phyloP scores from a whole-genome alignment of 2,888 invertebrate genomes.

The Stenoptilia bipunctidactyla region DNA sequence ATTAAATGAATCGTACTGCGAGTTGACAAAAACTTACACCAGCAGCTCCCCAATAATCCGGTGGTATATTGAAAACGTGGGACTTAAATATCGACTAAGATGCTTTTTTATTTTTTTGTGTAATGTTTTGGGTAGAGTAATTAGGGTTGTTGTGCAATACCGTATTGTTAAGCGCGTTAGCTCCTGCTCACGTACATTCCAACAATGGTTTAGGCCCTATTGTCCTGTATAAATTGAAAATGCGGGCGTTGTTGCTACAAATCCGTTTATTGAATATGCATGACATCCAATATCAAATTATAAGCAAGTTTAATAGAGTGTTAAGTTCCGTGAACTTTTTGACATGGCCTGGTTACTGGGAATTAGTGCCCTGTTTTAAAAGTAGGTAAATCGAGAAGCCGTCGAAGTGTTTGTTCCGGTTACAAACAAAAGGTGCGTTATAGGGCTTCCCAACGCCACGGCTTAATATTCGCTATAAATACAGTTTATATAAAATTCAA shows the following conservation, averaged over 20 bases:
- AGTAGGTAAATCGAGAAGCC: constrained; percentile 60
- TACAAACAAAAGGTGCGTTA: constrained; percentile 36
- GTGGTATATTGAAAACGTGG: too few relatives aligned
- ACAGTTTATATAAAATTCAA: too few relatives aligned
- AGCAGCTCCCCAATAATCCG: too few relatives aligned
- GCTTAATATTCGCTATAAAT: too few relatives aligned
- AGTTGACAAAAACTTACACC: not conserved
- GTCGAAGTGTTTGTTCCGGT: constrained; percentile 55
- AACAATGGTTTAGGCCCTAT: constrained; percentile 35
- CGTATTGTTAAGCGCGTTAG: constrained; percentile 37
- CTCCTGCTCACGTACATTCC: constrained; percentile 16
- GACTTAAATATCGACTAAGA: too few relatives aligned
- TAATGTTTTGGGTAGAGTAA: constrained; percentile 31
- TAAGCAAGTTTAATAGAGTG: not conserved
- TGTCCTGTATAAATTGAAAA: constrained; percentile 46
- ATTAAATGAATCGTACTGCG: not conserved
- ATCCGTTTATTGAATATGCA: constrained; percentile 24
- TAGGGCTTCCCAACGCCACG: constrained; percentile 39
- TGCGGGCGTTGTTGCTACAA: constrained; percentile 51
- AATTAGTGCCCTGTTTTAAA: not conserved
- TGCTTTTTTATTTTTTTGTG: too few relatives aligned
- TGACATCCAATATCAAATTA: constrained; percentile 14
- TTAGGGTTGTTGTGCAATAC: constrained; percentile 47
- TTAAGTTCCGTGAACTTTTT: too few relatives aligned
- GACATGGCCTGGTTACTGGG: too few relatives aligned